A percentile compares a stretch with the other conserved stretches of the same genome.
These are phyloP conservation scores for Paratrypauchen microcephalus DNA, from an alignment of 2,797 vertebrate genomes.

Conservation along the genomic window DNA sequence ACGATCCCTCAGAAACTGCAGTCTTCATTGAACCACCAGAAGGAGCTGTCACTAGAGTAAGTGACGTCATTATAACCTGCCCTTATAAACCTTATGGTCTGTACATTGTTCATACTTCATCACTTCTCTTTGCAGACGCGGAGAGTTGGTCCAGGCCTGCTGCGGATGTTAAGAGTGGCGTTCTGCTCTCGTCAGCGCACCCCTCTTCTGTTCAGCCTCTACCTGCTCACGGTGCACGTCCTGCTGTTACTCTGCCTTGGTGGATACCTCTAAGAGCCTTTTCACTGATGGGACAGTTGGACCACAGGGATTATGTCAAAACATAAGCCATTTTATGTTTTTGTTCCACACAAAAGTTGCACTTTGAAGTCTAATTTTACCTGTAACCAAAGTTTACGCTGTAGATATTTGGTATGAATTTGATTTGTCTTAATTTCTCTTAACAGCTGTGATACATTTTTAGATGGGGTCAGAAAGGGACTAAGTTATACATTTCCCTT, in stretches of 20 bases:
- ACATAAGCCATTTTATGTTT: constrained; percentile 36
- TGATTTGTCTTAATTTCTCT: constrained; percentile 11
- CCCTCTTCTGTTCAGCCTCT: constrained; percentile 82
- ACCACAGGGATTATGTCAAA: constrained; percentile 9
- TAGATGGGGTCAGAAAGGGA: constrained; percentile 33
- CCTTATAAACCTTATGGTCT: constrained; percentile 14
- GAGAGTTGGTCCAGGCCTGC: constrained; percentile 68
- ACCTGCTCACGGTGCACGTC: constrained; percentile 86
- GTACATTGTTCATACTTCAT: constrained; percentile 18
- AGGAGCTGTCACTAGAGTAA: constrained; percentile 80
- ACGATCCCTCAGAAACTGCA: constrained; percentile 77
- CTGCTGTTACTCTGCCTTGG: constrained; percentile 89
- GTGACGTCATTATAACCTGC: constrained; percentile 28
- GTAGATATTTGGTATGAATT: constrained; percentile 22
- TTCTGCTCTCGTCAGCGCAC: constrained; percentile 84
- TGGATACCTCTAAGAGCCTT: constrained; percentile 82
- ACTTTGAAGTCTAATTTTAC: constrained; percentile 58
- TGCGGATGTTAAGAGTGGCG: constrained; percentile 79
- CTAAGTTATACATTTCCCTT: constrained; percentile 12
- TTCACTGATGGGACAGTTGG: constrained; percentile 9
- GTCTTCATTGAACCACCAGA: constrained; percentile 83
- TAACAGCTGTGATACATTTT: too few relatives aligned
- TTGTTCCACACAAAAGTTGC: constrained; percentile 47
- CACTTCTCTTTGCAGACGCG: constrained; percentile 69
- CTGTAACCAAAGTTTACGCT: constrained; percentile 53